Base-by-base conservation (phyloP, 1,140 invertebrate species). In the Trichoplusia ni region DNA sequence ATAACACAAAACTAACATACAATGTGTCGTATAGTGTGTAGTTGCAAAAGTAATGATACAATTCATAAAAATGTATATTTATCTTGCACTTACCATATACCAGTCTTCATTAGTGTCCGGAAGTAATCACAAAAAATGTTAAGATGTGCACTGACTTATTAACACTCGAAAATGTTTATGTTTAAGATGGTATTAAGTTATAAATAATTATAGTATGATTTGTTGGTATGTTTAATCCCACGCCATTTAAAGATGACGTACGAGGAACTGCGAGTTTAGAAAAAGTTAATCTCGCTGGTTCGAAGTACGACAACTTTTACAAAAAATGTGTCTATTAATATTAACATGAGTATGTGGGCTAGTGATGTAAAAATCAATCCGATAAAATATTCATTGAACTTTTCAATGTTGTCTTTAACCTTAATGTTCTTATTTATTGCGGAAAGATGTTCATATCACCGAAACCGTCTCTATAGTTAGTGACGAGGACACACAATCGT, bases 21-120 rank as follows among this genome's bases (percentile, higher is more conserved):
- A 33, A 64, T 38, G 58, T 69, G 51, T 38, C 38, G 59, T 56
- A 66, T 62, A 65, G 47, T 53, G 63, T 66, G 54, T 49, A 56
- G 59, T 64, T 56, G 49, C 70, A 54, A 53, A 67, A 61, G 35
- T 40, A 56, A 67, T 60, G 7, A 59, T 51, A 65, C 40, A 35
- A 59, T 61, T 49, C 27, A 64, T 69, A 67, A 63, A 63, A 58
- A 60, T 59, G 27, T 61, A 61, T 42, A 49, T 29, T 46, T 44
- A 46, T 44, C 16, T 64, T 49, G n/a, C 64, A 66, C 64, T 66
- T 66, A 66, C 64, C 64, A 51, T 59, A 61, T 19, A 11, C 21
- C n/a, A 42, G 29, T 60, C 56, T 46, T 60, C 56, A 35, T 11
- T 11, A 19, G 23, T 23, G 56, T 60, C 56, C 56, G 37, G 23